Evolutionary conservation across 2,888 invertebrate genomes (phyloP).

Genomic region (Pristionchus mayeri): DNA sequence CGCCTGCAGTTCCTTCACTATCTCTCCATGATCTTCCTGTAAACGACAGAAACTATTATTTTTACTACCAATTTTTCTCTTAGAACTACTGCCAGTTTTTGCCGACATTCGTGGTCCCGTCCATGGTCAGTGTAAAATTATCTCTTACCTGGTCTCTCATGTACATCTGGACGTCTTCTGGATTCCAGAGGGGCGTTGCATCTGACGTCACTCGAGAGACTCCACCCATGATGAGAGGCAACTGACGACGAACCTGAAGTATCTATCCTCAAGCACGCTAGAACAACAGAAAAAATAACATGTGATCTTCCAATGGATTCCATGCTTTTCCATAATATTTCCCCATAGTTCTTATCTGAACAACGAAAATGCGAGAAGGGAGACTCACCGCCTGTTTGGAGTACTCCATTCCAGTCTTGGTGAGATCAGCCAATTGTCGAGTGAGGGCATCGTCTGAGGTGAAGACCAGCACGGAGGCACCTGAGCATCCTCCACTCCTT

Average conservation of each 20-base stretch:
- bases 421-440: constrained; percentile 68
- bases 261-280: background rate
- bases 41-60: no score
- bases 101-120: no score
- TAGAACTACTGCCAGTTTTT: no score
- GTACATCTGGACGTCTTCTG: constrained; percentile 54
- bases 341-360: no score
- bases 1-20: constrained; percentile 62
- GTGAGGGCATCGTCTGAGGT: constrained; percentile 65
- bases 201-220: constrained; percentile 51
- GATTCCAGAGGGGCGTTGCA: constrained; percentile 58
- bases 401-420: constrained; percentile 56
- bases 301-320: background rate
- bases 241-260: constrained; percentile 45
- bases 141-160: constrained; percentile 50
- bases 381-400: background rate
- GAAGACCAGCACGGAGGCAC: constrained; percentile 66
- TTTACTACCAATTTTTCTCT: no score
- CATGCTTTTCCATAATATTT: background rate
- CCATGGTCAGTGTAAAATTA: no score
- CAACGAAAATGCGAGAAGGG: no score
- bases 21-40: constrained; percentile 55
- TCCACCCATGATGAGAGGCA: constrained; percentile 27
- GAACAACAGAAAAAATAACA: background rate
- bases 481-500: constrained; percentile 50